Percentiles rank a stretch among this genome's conserved stretches.
Conservation (phyloP, 2,797 vertebrate genomes). For the Novumbra hubbsi region DNA sequence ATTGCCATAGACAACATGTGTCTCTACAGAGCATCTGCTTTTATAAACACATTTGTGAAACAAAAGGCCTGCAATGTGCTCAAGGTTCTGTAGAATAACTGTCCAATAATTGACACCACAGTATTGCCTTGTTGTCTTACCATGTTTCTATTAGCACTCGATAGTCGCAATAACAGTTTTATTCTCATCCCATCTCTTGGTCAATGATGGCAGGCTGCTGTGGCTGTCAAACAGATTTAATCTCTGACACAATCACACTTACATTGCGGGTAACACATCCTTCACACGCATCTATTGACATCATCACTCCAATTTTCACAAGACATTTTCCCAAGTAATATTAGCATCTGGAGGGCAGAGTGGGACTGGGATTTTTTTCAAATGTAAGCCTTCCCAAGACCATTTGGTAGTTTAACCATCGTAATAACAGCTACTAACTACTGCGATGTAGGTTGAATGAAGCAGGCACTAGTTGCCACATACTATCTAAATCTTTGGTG, state of each 20-base stretch:
- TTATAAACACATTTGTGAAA: neutral
- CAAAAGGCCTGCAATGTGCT: neutral
- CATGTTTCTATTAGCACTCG: neutral
- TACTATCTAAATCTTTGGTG: neutral
- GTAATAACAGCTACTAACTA: too few relatives aligned
- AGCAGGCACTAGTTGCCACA: neutral
- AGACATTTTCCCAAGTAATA: neutral
- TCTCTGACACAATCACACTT: neutral
- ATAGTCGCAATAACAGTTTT: neutral
- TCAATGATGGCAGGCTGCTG: neutral
- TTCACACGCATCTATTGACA: neutral
- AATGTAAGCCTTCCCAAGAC: too few relatives aligned
- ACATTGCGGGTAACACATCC: neutral
- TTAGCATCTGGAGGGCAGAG: neutral
- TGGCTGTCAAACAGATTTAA: neutral
- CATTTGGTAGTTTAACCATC: too few relatives aligned
- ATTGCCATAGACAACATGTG: neutral
- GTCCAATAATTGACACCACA: neutral
- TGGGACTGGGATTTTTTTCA: neutral
- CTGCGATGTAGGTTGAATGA: too few relatives aligned
- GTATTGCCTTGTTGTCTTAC: neutral
- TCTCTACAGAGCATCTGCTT: neutral
- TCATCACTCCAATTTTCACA: neutral
- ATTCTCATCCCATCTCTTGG: neutral
- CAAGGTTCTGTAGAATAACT: neutral